Evolutionary conservation across 2,113 vertebrate genomes (phyloP).

Genomic region (Elephas maximus): DNA sequence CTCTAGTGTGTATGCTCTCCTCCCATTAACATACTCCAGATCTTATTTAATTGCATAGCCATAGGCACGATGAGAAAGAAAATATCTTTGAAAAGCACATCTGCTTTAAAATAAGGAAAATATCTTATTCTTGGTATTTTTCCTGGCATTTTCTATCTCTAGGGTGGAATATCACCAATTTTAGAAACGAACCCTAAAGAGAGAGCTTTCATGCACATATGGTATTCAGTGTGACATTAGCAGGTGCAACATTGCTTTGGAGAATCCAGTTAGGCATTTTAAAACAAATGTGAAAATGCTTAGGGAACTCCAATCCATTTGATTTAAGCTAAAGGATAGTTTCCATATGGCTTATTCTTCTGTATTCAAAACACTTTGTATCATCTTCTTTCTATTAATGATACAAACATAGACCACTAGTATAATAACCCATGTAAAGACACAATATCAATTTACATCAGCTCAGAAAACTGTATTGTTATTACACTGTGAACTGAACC

Average conservation of each 20-base stretch:
- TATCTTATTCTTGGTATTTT: constrained; percentile 53
- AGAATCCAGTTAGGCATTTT: constrained; percentile 28
- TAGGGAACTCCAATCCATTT: neutral
- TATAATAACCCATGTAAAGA: neutral
- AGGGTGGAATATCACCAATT: constrained; percentile 69
- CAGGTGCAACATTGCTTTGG: constrained; percentile 68
- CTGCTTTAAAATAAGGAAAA: constrained; percentile 65
- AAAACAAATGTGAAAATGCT: constrained; percentile 37
- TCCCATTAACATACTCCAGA: constrained; percentile 24
- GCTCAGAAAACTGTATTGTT: neutral
- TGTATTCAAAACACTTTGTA: neutral
- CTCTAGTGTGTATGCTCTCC: neutral
- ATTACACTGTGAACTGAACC: too few species aligned
- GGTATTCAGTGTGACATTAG: constrained; percentile 60
- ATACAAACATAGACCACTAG: neutral
- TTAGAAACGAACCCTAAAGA: constrained; percentile 73
- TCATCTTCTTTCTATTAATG: constrained; percentile 33
- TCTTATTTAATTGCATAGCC: constrained; percentile 67
- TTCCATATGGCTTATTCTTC: constrained; percentile 1
- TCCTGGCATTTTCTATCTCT: constrained; percentile 61
- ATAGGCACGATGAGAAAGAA: constrained; percentile 47
- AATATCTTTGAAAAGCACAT: constrained; percentile 68
- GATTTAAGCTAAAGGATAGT: constrained; percentile 26
- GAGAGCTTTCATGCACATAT: constrained; percentile 58
- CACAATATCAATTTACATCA: neutral